A percentile compares a stretch with the other conserved stretches of the same genome.
phyloP scores from a whole-genome alignment of 2,888 invertebrate genomes.

The Megalurothrips usitatus region DNA sequence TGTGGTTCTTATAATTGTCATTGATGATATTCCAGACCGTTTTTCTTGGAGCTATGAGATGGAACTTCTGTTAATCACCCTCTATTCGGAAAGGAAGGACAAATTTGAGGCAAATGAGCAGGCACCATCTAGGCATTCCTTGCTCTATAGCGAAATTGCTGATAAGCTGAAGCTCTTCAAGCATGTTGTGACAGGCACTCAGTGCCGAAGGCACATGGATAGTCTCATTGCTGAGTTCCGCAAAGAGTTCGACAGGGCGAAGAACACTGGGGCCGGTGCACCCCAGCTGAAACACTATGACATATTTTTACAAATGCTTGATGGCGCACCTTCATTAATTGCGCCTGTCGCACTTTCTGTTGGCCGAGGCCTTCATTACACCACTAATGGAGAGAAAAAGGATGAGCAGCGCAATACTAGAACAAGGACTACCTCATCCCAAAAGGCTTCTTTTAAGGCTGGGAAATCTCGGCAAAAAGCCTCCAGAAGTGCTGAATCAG shows the following conservation, averaged over 20 bases:
- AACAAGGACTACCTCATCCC: too few relatives aligned
- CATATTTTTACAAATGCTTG: neutral
- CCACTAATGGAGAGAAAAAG: neutral
- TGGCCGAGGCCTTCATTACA: neutral
- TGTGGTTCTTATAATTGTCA: neutral
- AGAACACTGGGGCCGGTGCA: neutral
- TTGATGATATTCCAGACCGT: neutral
- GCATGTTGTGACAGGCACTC: neutral
- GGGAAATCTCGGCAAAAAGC: too few relatives aligned
- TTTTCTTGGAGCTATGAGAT: neutral
- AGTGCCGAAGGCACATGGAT: neutral
- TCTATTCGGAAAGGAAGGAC: neutral
- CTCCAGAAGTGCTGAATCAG: too few relatives aligned
- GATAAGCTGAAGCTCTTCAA: neutral
- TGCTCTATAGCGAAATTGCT: neutral
- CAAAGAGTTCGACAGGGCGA: neutral
- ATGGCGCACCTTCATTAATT: neutral
- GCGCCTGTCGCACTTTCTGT: neutral
- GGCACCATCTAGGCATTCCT: neutral
- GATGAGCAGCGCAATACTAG: neutral
- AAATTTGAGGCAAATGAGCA: neutral
- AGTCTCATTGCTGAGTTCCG: neutral
- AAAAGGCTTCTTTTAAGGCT: too few relatives aligned
- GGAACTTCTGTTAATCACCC: neutral
- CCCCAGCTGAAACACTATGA: neutral